phyloP scores from a whole-genome alignment of 2,888 invertebrate species.

The Corbicula japonica region DNA sequence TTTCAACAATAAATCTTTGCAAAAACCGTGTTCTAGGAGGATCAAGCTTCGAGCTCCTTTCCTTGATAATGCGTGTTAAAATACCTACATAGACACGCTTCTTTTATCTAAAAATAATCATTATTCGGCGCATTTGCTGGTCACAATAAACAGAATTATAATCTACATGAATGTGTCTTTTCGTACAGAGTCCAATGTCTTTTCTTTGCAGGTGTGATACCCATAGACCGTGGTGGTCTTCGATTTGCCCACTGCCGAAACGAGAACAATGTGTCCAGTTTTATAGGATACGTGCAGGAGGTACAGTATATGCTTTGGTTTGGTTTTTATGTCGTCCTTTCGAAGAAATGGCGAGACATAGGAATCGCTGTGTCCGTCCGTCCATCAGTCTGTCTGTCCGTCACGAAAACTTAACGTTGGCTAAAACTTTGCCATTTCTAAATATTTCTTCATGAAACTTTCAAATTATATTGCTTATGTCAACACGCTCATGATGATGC shows the following conservation, averaged over 20 bases:
- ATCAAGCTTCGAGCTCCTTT: not conserved
- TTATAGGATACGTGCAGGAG: conserved; percentile 41
- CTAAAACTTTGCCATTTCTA: not conserved
- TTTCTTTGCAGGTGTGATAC: conserved; percentile 16
- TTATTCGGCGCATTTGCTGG: not conserved
- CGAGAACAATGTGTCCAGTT: conserved; percentile 23
- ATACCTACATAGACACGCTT: too few species aligned
- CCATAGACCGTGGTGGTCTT: conserved; percentile 34
- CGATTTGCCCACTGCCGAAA: conserved; percentile 39
- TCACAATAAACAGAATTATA: not conserved
- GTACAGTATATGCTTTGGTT: conserved; percentile 16
- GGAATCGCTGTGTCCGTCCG: not conserved
- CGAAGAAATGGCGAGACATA: not conserved
- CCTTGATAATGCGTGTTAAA: too few species aligned
- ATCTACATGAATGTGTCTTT: too few species aligned
- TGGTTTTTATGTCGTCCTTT: not conserved
- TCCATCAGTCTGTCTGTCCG: not conserved
- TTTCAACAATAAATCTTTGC: not conserved
- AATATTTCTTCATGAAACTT: not conserved
- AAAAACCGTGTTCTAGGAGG: not conserved
- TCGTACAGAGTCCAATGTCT: not conserved
- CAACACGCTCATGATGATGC: not conserved
- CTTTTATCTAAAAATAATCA: too few species aligned
- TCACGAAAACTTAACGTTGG: not conserved
- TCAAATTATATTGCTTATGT: not conserved